Evolutionary conservation across 2,888 invertebrate species (phyloP), one percentile per base, ranked within the genome.

Genomic region (Strigamia maritima): DNA sequence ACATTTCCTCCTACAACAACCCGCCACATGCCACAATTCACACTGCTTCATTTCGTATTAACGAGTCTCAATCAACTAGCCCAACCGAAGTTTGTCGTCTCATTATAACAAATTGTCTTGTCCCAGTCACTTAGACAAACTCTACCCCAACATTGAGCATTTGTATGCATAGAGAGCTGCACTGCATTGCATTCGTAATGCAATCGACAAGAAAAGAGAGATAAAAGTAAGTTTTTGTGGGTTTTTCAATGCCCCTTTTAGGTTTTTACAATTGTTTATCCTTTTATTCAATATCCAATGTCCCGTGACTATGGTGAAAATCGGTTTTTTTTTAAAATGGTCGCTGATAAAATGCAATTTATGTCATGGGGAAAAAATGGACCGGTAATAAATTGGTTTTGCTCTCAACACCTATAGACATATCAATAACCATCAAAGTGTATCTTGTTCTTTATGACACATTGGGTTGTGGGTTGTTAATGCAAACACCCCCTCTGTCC

Each of bases 101-200:
- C 49, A 49, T 49, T 49, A 49, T 49, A 49, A 49, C 49, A 49
- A 49, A 49, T 49, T 49, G 49, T 49, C 49, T n/a, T 49, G n/a
- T 49, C n/a, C 49, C n/a, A 14, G 14, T n/a, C 49, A 31, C 31
- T 31, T 31, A 31, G 3, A 31, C 31, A 31, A 31, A 31, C 31
- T 31, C 3, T 49, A 10, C 4, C 14, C 2, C 49, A 49, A 2
- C 8, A 49, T 49, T 49, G 49, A 49, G 16, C 8, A 49, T 49
- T 49, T 49, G 49, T 49, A 2, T 49, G 49, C 31, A 49, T 49
- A 49, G 4, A n/a, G n/a, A n/a, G n/a, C n/a, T n/a, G n/a, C n/a
- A n/a, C n/a, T n/a, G n/a, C 49, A 3, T 3, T 49, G 49, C 49
- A 49, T 49, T 49, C 49, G 14, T 49, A 49, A 49, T 49, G 49